Base-by-base conservation (phyloP, 1,140 invertebrate species). In the Anadara kagoshimensis region DNA sequence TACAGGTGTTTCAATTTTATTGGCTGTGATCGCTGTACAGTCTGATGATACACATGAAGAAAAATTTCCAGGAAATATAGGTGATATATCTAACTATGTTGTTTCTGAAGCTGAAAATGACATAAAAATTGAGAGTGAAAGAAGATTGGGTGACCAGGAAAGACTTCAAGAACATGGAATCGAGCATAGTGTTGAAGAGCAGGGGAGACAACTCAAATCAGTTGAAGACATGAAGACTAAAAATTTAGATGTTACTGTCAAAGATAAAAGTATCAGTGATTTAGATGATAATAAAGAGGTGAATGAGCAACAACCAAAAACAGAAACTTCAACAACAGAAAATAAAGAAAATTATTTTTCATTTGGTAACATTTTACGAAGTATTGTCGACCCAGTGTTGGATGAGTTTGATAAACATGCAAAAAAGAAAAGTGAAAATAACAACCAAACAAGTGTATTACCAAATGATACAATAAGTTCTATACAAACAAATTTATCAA, bases 321-420 rank as follows among this genome's bases (percentile, higher is more conserved):
- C 63, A 29, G 22, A 43, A 16, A 63, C 16, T 22, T 44, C 7
- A 36, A 36, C 2, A 36, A 20, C 59, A 44, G 24, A 56, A 56
- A 24, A 56, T 29, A 69, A 16, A 36, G 43, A 61, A 22, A 76
- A 72, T 18, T 74, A 73, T 47, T 76, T 75, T 61, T 79, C 78
- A 24, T 75, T 80, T 63, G 73, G 75, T 53, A 84, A 79, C 67
- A 73, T 82, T 45, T 62, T 80, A 7, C 75, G 79, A 47, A 78
- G 59, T 47, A 64, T 78, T 26, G 69, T 84, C 11, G 79, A 81
- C 51, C 83, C 83, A 3, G 68, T 85, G n/a, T 76, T 85, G 20
- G 79, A 83, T 53, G 78, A 77, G 67, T 16, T 26, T 71, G 67
- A 69, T 49, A 62, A 62, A 62, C 29, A 20, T 24, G 54, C 73